These are phyloP conservation scores for Carollia perspicillata DNA, from an alignment of 2,113 vertebrate genomes.

Conservation along the genomic window DNA sequence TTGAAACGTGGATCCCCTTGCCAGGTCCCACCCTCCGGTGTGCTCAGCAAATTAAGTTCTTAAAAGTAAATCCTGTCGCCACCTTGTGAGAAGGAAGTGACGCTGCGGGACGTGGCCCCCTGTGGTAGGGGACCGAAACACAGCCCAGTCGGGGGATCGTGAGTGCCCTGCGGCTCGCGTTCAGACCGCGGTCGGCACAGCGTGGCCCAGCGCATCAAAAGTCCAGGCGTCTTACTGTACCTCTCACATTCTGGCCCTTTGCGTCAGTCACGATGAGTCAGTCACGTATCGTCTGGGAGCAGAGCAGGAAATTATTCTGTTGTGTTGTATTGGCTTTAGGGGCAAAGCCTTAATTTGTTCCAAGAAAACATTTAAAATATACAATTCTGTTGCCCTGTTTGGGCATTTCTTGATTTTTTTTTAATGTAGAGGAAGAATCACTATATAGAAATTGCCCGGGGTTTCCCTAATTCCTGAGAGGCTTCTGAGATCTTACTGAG, in stretches of 20 bases:
- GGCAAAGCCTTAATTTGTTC: neutral
- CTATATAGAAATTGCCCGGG: neutral
- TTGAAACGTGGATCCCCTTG: neutral
- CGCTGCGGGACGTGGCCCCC: neutral
- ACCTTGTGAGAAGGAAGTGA: neutral
- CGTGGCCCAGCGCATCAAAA: neutral
- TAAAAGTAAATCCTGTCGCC: conserved; percentile 30
- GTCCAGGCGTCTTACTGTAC: neutral
- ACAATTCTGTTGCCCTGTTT: neutral
- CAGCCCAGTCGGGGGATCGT: neutral
- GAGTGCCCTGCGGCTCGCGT: neutral
- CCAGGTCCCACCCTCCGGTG: neutral
- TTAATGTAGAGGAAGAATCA: neutral
- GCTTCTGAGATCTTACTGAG: neutral
- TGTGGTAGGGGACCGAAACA: neutral
- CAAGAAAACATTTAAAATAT: neutral
- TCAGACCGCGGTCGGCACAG: neutral
- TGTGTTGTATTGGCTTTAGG: neutral
- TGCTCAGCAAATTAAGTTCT: neutral
- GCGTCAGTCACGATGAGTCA: neutral
- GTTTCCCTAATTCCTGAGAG: neutral
- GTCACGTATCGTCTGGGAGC: neutral
- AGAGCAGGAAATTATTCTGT: neutral
- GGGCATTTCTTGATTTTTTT: neutral
- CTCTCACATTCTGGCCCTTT: neutral